Evolutionary conservation across 2,888 invertebrate genomes (phyloP), one percentile per base, ranked within the genome.

Genomic region (Euplexia lucipara): DNA sequence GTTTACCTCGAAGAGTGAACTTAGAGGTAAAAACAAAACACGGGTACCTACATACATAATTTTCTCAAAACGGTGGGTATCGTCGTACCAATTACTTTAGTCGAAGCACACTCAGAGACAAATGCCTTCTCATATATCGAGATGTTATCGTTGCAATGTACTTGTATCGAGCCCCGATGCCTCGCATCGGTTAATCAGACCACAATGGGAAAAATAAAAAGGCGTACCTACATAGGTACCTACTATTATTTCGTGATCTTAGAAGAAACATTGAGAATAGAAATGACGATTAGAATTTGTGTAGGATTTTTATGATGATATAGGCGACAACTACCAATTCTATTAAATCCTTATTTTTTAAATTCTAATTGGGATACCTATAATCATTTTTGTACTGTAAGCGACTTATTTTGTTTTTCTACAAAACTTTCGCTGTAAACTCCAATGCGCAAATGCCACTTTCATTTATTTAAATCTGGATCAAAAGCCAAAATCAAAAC

Each of bases 71-170:
- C 70, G 75, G 72, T 77, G 70, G 48, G 57, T 69, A 69, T 57
- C 57, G 57, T 56, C 61, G 64, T 67, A 76, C 69, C 83, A 81
- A 81, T 81, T 83, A 81, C 82, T 81, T 71, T 61, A 52, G 52
- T 30, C 62, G 70, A 53, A 58, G 65, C 71, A 83, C 72, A 84
- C 83, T 79, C 76, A 66, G 78, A 88, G 91, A 91, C 90, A 89
- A 91, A 92, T 89, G 88, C 80, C 84, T 80, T 87, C 87, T 88
- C 90, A 86, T 88, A 86, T 87, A 86, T 88, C 89, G 87, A 86
- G 90, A 92, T 91, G 83, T 82, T 91, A 91, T 91, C 91, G 56
- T 41, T 32, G 53, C 54, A 34, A 74, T 78, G 76, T 80, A 70
- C 77, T 74, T 56, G 75, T 66, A 82, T 83, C 75, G 79, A 77